A percentile compares a stretch with the other conserved stretches of the same genome.
Conservation (phyloP, 2,888 invertebrate species). For the Drosophila mimica region DNA sequence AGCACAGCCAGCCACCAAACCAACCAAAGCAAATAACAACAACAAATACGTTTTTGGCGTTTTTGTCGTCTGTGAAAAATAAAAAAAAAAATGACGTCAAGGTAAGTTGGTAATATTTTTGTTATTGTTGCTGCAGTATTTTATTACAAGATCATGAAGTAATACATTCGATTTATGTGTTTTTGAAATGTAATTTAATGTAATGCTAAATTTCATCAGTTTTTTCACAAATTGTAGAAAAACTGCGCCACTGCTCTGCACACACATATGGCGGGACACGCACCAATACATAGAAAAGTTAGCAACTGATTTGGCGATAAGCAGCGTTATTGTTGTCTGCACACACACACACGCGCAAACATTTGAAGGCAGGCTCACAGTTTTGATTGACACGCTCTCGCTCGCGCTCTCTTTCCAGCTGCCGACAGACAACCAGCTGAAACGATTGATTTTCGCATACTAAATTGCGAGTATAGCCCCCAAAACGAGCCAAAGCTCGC, state of each 20-base stretch:
- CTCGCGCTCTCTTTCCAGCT: neutral
- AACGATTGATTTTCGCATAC: slow-evolving; percentile 81
- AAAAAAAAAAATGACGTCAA: slow-evolving; percentile 78
- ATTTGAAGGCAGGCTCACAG: slow-evolving; percentile 65
- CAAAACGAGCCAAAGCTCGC: slow-evolving; percentile 32
- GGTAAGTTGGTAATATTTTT: slow-evolving; percentile 64
- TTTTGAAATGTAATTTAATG: slow-evolving; percentile 44
- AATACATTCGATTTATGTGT: slow-evolving; percentile 66
- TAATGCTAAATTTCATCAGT: slow-evolving; percentile 58
- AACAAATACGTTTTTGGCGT: slow-evolving; percentile 52
- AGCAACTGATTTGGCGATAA: slow-evolving; percentile 75
- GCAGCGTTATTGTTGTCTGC: slow-evolving; percentile 56
- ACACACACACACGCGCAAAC: slow-evolving; percentile 29
- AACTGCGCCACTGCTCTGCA: slow-evolving; percentile 49
- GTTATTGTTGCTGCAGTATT: slow-evolving; percentile 29
- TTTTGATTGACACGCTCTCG: slow-evolving; percentile 51
- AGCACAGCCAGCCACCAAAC: slow-evolving; percentile 70
- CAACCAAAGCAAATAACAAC: slow-evolving; percentile 33
- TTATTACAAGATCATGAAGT: slow-evolving; percentile 69
- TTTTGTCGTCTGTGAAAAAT: slow-evolving; percentile 56
- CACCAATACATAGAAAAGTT: slow-evolving; percentile 18
- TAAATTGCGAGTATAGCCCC: slow-evolving; percentile 61
- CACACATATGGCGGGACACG: slow-evolving; percentile 9
- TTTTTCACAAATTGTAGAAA: slow-evolving; percentile 45
- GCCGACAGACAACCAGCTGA: slow-evolving; percentile 67